These are phyloP conservation scores for Poeciliopsis infans DNA, from an alignment of 2,797 vertebrate genomes.

Conservation along the genomic window DNA sequence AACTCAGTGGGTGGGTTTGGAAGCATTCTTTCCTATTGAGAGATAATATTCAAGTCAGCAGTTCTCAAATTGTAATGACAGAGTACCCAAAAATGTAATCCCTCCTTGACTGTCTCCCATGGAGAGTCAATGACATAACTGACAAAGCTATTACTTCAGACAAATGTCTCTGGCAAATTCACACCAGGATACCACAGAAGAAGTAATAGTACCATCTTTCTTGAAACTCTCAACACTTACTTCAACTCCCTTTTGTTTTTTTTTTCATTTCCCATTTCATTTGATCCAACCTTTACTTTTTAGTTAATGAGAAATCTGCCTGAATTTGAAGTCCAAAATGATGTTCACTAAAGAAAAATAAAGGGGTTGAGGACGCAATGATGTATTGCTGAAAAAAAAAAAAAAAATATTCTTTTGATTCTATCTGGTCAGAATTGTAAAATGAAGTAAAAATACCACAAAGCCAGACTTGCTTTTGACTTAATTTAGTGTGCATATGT, in stretches of 20 bases:
- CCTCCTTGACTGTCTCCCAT: constrained; percentile 78
- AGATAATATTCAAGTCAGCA: constrained; percentile 80
- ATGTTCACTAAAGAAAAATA: neutral
- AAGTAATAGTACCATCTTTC: constrained; percentile 71
- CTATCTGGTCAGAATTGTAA: neutral
- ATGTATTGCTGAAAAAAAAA: neutral
- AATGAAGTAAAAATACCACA: neutral
- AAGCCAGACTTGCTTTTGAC: neutral
- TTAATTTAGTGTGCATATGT: neutral
- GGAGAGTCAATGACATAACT: constrained; percentile 78
- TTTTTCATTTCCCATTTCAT: constrained; percentile 19
- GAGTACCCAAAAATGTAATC: constrained; percentile 80
- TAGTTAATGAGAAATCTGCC: neutral
- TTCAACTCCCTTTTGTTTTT: constrained; percentile 35
- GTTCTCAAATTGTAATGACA: constrained; percentile 78
- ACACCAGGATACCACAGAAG: constrained; percentile 68
- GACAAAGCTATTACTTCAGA: constrained; percentile 80
- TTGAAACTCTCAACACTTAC: constrained; percentile 48
- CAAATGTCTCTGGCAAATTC: constrained; percentile 77
- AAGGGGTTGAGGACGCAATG: neutral
- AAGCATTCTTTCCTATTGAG: constrained; percentile 69
- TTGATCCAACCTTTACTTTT: constrained; percentile 2
- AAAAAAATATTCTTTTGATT: neutral
- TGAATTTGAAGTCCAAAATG: neutral
- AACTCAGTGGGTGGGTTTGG: constrained; percentile 57